Base-by-base conservation (phyloP, 1,140 invertebrate genomes). In the Drosophila tropicalis region DNA sequence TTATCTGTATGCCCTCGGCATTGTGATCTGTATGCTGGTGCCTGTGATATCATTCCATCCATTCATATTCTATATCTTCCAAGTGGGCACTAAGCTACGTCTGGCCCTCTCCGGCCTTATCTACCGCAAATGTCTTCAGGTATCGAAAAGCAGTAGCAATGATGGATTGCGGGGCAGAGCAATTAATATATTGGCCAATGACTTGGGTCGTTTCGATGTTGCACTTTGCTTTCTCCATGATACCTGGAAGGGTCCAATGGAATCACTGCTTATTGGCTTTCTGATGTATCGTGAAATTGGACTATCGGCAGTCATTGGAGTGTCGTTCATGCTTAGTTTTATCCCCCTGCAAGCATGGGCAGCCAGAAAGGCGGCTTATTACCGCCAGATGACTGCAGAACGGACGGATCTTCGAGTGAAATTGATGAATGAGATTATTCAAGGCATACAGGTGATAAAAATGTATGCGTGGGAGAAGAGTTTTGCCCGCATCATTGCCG, bases 401-500 rank as follows among this genome's bases (percentile, higher is more conserved):
- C 89, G 93, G 12, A 98, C 97, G 0, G 97, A 98, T 92, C 94
- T 97, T 78, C 92, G 97, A n/a, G 95, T 98, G 0, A 93, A 96
- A 54, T 85, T 97, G 6, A 97, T 97, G 93, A 97, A 96, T 86
- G 97, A 98, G 89, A 95, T 98, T 12, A 95, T 98, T 15, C 94
- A 94, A 47, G 95, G 95, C n/a, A 96, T 96, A 25, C 95, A 96
- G 71, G 95, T 95, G 1, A 97, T 96, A 29, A 99, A 98, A 93
- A 98, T 98, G 97, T 97, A 97, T 85, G 95, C 96, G 0, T 98
- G 97, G 97, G 97, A 98, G 91, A 94, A 95, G 65, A 96, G 96
- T 0, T 97, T 98, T 87, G 95, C 95, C 3, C 94, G 93, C 62
- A 92, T 97, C 32, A 94, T 97, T 10, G 93, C 85, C n/a, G 76